Evolutionary conservation across 2,113 vertebrate species (phyloP), one percentile per base, ranked within the genome.

Genomic region (Perca fluviatilis): DNA sequence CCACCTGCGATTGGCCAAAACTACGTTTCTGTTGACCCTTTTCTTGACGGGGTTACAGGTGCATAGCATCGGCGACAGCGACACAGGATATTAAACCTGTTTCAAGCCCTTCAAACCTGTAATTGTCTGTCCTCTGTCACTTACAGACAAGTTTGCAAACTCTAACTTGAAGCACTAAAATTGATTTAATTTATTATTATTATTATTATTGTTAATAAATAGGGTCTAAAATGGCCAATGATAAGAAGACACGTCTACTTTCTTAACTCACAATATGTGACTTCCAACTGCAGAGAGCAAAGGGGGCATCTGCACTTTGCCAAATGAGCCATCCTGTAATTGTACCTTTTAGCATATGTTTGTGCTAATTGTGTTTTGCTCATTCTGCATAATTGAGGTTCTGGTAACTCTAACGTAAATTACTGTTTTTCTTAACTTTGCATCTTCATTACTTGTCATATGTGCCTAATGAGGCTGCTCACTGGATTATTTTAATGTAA

Each of bases 381-480:
- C 57, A 65, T 56, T 81, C 61, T 43, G 51, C n/a, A 12, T 70
- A 71, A 74, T 86, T 58, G 64, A 19, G n/a, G 9, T 63, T 33
- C n/a, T 66, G 66, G 46, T 54, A 84, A 46, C 72, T 77, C 77
- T 73, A 47, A 79, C 57, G 27, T 66, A 79, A 83, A 86, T 65
- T 0, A 43, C 56, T 51, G n/a, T 61, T 83, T 80, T 66, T 63
- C 27, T 46, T 74, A 47, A 64, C 6, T 57, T 49, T 67, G 23
- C 74, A 69, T 69, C 9, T 76, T 82, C 60, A 77, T 74, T 84
- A 68, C 57, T 84, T 66, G 43, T 85, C 67, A 64, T 65, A 50
- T 77, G 9, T 25, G 4, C 51, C 76, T 80, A 79, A 83, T 56
- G 58, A 61, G 46, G 62, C 16, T 21, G 54, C 66, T 76, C n/a